phyloP scores from a whole-genome alignment of 2,113 vertebrate species.

The Aegypius monachus region DNA sequence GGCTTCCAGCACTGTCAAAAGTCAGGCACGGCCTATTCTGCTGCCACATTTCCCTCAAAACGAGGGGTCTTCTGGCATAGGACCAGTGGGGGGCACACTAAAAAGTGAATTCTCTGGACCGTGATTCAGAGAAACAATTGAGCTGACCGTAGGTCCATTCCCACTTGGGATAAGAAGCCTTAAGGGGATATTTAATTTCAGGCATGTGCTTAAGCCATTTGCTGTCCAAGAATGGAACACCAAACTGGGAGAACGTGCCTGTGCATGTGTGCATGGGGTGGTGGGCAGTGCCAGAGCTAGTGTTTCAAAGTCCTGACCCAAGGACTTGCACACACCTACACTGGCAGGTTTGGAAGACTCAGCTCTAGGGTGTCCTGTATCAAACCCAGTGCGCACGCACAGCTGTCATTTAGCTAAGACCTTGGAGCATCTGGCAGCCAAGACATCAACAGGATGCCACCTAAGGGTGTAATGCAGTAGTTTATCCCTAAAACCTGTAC shows the following conservation, averaged over 20 bases:
- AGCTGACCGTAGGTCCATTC: not conserved
- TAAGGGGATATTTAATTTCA: not conserved
- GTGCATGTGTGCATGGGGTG: rapidly evolving
- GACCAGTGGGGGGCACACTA: not conserved
- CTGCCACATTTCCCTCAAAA: not conserved
- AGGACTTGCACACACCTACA: not conserved
- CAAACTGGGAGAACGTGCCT: not conserved
- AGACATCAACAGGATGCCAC: not conserved
- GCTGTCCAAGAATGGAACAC: not conserved
- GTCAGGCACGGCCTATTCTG: not conserved
- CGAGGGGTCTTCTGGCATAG: not conserved
- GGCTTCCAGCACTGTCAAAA: not conserved
- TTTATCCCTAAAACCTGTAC: not conserved
- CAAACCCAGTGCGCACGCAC: not conserved
- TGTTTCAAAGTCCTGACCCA: not conserved
- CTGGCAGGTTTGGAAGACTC: not conserved
- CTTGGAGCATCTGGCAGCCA: not conserved
- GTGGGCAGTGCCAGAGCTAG: not conserved
- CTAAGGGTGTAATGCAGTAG: not conserved
- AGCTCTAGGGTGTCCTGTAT: not conserved
- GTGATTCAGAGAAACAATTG: not conserved
- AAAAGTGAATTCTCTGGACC: not conserved
- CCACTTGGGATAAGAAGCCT: not conserved
- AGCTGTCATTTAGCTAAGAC: not conserved
- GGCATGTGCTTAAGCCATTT: not conserved